Base-by-base conservation (phyloP, 2,888 invertebrate genomes). In the Leptinotarsa peninsularis region DNA sequence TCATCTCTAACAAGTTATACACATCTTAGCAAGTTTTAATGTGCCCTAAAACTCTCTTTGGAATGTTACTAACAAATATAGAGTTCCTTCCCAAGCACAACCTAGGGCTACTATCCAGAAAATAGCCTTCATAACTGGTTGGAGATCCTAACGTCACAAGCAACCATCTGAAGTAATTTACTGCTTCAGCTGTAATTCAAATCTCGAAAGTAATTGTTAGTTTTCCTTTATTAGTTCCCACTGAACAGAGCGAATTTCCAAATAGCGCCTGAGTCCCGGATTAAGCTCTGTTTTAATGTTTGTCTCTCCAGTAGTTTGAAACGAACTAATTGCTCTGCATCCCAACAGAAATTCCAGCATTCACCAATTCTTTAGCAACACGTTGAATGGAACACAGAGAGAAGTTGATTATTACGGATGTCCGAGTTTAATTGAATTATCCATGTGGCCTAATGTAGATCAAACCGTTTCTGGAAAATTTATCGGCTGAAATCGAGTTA, bases 271-370 rank as follows among this genome's bases (percentile, higher is more conserved):
- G 17, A 17, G 63, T 63, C 33, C 33, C 43, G 10, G 43, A 63
- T 63, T 63, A 7, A 17, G 17, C 63, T 33, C 63, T 4, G 63
- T 43, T 63, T 63, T 63, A 33, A 27, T 63, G 63, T 56, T 49
- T 70, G 58, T 70, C 60, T 70, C 70, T 70, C 49, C 13, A 58
- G 49, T 58, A 49, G 70, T 70, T 56, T 18, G 23, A 49, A 49
- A 58, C 27, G 27, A 68, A 70, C 49, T 70, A 70, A 70, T 70
- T 70, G 70, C 58, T 50, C 60, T 56, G 69, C 58, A 60, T 54
- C 58, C 3, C 56, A 33, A 49, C 50, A 33, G 18, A 58, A 58
- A 58, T 60, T 58, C 23, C 70, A 49, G 49, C 69, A n/a, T 70
- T 58, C 58, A 70, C 49, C 49, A 21, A 49, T 43, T 21, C 27